phyloP scores from a whole-genome alignment of 2,113 vertebrate genomes.

The Lonchura striata region DNA sequence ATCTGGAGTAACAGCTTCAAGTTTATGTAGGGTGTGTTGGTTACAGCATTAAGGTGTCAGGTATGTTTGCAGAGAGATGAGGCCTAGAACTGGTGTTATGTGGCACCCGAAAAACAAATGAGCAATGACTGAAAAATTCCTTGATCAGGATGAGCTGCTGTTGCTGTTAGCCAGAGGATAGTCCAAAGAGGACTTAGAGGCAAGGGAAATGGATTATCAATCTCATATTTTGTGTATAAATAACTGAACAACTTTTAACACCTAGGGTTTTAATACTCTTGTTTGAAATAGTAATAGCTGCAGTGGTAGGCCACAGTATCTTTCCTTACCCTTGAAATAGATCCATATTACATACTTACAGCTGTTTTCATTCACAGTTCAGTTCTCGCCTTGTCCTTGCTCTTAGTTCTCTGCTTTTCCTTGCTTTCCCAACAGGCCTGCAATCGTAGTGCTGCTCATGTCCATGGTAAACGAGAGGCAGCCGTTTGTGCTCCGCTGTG shows the following conservation, averaged over 20 bases:
- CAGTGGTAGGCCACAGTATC: not conserved
- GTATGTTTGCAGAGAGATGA: not conserved
- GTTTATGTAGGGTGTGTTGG: fast-evolving
- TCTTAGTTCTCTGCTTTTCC: not conserved
- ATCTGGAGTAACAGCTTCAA: fast-evolving
- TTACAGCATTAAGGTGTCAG: not conserved
- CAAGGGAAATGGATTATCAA: fast-evolving
- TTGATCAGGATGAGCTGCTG: fast-evolving
- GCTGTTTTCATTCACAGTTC: not conserved
- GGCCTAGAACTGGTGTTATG: not conserved
- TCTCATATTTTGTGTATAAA: not conserved
- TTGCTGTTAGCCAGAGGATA: not conserved
- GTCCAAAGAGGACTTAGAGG: not conserved
- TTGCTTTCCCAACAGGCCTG: conserved; percentile 77
- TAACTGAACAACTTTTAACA: not conserved
- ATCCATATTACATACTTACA: fast-evolving
- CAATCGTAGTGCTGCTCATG: conserved; percentile 97
- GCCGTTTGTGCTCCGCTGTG: conserved; percentile 94
- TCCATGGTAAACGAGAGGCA: conserved; percentile 98
- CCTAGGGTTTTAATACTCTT: not conserved
- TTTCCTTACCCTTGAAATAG: fast-evolving
- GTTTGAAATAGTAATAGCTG: not conserved
- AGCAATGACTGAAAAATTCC: not conserved
- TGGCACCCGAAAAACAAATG: not conserved
- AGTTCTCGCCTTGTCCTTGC: not conserved